Evolutionary conservation across 2,888 invertebrate species (phyloP), one percentile per base, ranked within the genome.

Genomic region (Campoplex nolae): DNA sequence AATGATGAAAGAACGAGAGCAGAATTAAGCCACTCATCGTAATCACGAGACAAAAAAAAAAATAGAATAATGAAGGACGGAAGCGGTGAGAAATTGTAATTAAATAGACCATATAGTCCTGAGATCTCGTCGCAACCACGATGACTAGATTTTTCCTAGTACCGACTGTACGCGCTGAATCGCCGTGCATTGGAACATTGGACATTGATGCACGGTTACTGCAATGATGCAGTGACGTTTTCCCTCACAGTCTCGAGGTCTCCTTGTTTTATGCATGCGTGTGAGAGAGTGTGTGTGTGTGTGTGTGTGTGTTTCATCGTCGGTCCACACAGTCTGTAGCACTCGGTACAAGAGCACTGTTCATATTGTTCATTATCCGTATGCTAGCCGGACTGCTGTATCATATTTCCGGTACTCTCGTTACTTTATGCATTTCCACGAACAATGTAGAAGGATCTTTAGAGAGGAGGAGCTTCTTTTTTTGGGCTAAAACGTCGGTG

Each of bases 81-180:
- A 28, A 32, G n/a, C 42, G 11, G 71, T 42, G 68, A 78, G 85
- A 75, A 76, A 71, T 78, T 28, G 78, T 85, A 86, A 86, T 86
- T 83, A 83, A 45, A 54, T 32, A 77, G 42, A 45, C 13, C 8
- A n/a, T 13, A 67, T 13, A 67, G 38, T 28, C 74, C 28, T 54
- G 9, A 32, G 70, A 51, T 51, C 54, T 83, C 48, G 45, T 67
- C 62, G 62, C 62, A 38, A 18, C 68, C 75, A 23, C 45, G 86
- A 86, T 83, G 83, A 86, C 83, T 86, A 35, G 86, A 86, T 82
- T 75, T 75, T 86, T 86, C 79, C 71, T 28, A 65, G 83, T 83
- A 84, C 58, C 28, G n/a, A 58, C 45, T 67, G 42, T 42, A n/a
- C 6, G 4, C 38, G 38, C 6, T 71, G 42, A 3, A 56, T 23